Evolutionary conservation across 1,140 invertebrate species (phyloP).

Genomic region (Oppia nitens): DNA sequence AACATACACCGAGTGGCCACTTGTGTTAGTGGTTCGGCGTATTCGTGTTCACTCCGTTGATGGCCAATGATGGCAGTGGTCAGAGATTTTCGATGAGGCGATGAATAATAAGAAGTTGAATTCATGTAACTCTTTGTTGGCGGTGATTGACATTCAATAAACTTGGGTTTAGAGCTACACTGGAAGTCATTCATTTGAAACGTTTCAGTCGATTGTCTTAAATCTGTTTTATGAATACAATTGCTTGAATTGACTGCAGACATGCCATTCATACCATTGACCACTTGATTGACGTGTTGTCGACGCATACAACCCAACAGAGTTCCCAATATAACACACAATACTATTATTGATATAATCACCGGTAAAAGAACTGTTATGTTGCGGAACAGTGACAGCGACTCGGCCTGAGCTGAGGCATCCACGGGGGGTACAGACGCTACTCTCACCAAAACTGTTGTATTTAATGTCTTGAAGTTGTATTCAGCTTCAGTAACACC

Average conservation of each 20-base stretch:
- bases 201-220: neutral
- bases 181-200: neutral
- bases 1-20: neutral
- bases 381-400: conserved; percentile 16
- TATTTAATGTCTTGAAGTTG: conserved; percentile 60
- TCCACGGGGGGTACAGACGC: conserved; percentile 4
- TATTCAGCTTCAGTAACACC: conserved; percentile 30
- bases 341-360: conserved; percentile 18
- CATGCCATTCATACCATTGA: conserved; percentile 3
- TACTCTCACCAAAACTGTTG: neutral
- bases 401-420: neutral
- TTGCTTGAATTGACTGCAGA: neutral
- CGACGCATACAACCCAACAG: conserved; percentile 12
- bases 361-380: conserved; percentile 20
- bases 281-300: conserved; percentile 12
- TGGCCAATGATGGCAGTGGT: neutral
- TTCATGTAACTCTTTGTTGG: neutral
- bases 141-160: neutral
- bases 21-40: conserved; percentile 4
- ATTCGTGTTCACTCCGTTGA: conserved; percentile 4
- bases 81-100: conserved; percentile 6
- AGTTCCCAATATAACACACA: conserved; percentile 13
- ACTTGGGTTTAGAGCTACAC: neutral
- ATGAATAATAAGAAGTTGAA: conserved; percentile 6
- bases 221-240: conserved; percentile 1